Base-by-base conservation (phyloP, 35 echinoderm and acorn worm species). In the Holothuria glaberrima region DNA sequence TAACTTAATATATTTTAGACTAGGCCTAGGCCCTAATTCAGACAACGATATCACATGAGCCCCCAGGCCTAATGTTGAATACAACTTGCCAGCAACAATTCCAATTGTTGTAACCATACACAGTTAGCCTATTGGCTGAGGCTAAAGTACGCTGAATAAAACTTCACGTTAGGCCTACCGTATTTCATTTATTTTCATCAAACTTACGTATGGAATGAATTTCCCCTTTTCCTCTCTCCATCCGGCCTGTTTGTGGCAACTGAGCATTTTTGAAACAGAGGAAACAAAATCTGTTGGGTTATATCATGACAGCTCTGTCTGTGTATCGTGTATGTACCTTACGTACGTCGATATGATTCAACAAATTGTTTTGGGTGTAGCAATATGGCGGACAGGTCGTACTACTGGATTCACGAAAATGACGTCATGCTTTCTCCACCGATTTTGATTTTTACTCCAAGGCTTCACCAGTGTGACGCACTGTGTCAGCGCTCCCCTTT, bases 361-460 rank as follows among this genome's bases (percentile, higher is more conserved):
- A 61, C n/a, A 61, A 18, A n/a, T 61, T 61, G 58, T 18, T 61
- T 61, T 61, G 16, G 58, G 58, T 61, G 16, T 18, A 61, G 58
- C 58, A 61, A 61, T 61, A 61, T 61, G 58, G 3, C 58, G n/a
- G 58, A 61, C 58, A 61, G 0, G 58, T 3, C 58, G 58, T 61
- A n/a, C 58, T 0, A 61, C 58, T 61, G 58, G 3, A 14, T 61
- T 61, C 16, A 61, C n/a, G n/a, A 3, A 61, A 18, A 3, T 61
- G 58, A 61, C 58, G 58, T 61, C 58, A 61, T 61, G 58, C n/a
- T 61, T n/a, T 61, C 58, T 61, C 58, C 58, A 61, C n/a, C n/a
- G 58, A n/a, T n/a, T n/a, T n/a, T n/a, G 16, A 61, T 61, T 61
- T 14, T 61, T 61, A 3, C 58, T 0, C 58, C 58, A 61, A 61